Evolutionary conservation across 2,888 invertebrate genomes (phyloP), one percentile per base, ranked within the genome.

Genomic region (Xestia sexstrigata): DNA sequence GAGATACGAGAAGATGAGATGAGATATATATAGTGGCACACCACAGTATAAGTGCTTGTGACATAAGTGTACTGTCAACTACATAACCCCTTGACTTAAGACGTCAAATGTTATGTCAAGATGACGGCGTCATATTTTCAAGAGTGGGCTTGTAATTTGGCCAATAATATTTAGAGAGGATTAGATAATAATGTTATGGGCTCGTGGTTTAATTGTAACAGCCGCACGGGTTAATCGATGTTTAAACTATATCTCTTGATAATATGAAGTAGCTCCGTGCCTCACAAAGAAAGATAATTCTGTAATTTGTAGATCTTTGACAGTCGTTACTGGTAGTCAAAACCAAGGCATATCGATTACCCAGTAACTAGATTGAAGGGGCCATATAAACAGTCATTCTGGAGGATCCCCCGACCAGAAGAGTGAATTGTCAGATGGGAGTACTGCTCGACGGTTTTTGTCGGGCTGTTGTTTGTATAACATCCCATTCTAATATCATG

Each of bases 51-150:
- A 39, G 76, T 69, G 58, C 63, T 73, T 70, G 47, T n/a, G 58
- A 62, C 66, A 45, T 70, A 66, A 85, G 62, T 74, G 72, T 82
- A n/a, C 47, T 78, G 86, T 74, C 83, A 83, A 52, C 60, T 17
- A 72, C 86, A 83, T 35, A 20, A 23, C n/a, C 49, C 7, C 86
- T 85, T 69, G 68, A 77, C 74, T 58, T 70, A 58, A 55, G 42
- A 76, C 8, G 76, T 72, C 49, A 69, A 82, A 71, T 74, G 63
- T 81, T 35, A 69, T 55, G 58, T 73, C 71, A 73, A 81, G 72
- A 45, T 70, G 74, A 39, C 62, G 9, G n/a, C 58, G 35, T 63
- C 65, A 67, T 72, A 77, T 72, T 65, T 68, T 42, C 66, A 42
- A 7, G 66, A 52, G 69, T 1, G 49, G 35, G 65, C 65, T 76